Evolutionary conservation across 2,113 vertebrate species (phyloP).

Genomic region (Mixornis gularis): DNA sequence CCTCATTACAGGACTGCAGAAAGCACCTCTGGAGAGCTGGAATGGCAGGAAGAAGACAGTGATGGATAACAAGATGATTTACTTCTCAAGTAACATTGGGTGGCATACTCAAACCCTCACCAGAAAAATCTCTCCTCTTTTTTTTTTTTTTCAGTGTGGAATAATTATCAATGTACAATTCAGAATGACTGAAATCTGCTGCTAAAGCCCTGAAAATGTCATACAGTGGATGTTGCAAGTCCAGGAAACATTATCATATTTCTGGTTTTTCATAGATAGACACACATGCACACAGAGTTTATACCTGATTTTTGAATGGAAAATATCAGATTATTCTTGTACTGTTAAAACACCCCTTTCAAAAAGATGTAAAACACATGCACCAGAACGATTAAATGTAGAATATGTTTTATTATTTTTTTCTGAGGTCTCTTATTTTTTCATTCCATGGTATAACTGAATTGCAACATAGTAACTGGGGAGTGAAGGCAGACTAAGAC

Average conservation of each 20-base stretch:
- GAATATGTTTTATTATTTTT: not conserved
- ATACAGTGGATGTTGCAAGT: not conserved
- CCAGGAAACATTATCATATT: not conserved
- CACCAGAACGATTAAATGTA: not conserved
- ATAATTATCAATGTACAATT: not conserved
- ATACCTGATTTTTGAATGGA: not conserved
- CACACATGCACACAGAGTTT: not conserved
- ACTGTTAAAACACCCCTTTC: not conserved
- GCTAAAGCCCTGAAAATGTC: not conserved
- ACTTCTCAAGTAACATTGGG: not conserved
- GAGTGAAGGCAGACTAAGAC: accelerated
- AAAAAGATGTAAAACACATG: not conserved
- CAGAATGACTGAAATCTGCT: not conserved
- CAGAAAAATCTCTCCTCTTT: not conserved
- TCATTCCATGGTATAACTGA: not conserved
- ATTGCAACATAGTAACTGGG: not conserved
- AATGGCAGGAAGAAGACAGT: not conserved
- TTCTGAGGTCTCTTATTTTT: not conserved
- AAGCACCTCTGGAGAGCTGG: not conserved
- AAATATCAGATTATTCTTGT: not conserved
- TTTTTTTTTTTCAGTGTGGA: not conserved
- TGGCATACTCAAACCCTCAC: not conserved
- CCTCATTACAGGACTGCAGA: not conserved
- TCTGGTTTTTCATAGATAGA: not conserved
- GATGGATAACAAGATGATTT: not conserved